Conservation (phyloP, 2,797 vertebrate genomes). For the Momotus momota region DNA sequence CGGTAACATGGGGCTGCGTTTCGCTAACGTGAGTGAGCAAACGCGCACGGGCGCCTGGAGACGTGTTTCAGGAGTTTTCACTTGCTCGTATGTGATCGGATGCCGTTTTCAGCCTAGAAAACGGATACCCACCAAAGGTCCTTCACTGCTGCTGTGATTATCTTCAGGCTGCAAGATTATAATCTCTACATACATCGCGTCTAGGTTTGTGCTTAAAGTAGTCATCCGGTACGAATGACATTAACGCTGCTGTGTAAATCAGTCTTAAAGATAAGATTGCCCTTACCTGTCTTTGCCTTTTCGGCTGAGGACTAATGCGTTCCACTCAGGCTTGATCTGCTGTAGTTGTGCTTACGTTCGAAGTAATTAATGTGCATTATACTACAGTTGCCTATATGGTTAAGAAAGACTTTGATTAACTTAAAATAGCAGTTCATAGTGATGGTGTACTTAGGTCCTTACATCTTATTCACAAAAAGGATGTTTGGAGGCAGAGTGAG, state of each 20-base stretch:
- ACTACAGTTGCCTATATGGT: neutral
- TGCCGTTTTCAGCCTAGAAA: fast-evolving
- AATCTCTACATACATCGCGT: neutral
- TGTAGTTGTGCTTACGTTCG: neutral
- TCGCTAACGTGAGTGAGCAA: fast-evolving
- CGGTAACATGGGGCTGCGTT: fast-evolving
- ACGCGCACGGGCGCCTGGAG: neutral
- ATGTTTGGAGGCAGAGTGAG: neutral
- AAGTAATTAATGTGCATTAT: constrained; percentile 17
- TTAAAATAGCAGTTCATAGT: neutral
- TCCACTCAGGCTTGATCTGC: neutral
- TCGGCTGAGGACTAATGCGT: neutral
- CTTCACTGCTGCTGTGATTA: neutral
- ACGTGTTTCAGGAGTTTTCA: neutral
- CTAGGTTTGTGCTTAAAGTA: neutral
- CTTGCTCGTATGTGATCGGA: fast-evolving
- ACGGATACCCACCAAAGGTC: neutral
- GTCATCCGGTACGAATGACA: neutral
- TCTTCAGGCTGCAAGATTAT: neutral
- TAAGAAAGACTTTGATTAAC: neutral
- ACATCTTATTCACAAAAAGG: neutral
- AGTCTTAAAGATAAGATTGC: neutral
- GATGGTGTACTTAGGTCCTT: neutral
- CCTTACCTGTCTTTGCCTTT: neutral
- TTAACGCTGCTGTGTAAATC: neutral